phyloP scores from a whole-genome alignment of 2,113 vertebrate genomes.

The Enhydra lutris region DNA sequence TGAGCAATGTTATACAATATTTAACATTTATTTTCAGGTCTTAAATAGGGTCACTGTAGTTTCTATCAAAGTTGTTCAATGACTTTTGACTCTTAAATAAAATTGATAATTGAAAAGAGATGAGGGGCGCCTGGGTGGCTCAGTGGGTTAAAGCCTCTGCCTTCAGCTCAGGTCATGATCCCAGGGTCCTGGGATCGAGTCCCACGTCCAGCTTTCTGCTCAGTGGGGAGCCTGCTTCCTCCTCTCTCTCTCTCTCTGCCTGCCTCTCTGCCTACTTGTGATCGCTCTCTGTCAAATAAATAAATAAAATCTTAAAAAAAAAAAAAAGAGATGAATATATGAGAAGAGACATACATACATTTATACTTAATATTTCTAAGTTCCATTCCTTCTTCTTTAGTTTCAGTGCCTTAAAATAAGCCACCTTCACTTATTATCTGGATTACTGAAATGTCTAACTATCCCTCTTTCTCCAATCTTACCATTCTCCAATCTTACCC shows the following conservation, averaged over 20 bases:
- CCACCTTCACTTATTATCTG: neutral
- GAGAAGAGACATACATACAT: neutral
- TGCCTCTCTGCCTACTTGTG: no score
- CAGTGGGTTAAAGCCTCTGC: no score
- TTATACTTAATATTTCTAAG: neutral
- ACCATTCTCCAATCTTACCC: neutral
- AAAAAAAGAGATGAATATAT: neutral
- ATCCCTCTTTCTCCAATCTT: neutral
- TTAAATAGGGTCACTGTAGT: neutral
- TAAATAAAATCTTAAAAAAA: no score
- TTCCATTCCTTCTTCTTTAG: neutral
- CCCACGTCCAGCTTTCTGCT: no score
- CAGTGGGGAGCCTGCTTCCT: no score
- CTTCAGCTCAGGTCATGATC: no score
- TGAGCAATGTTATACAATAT: neutral
- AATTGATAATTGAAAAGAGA: neutral
- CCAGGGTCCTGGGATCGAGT: no score
- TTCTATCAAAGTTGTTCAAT: neutral
- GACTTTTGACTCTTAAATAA: slow-evolving; percentile 17
- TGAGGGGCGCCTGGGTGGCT: no score
- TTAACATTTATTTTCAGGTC: neutral
- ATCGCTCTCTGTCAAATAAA: no score
- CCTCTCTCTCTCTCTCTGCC: no score
- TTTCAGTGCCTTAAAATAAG: slow-evolving; percentile 13
- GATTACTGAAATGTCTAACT: neutral